phyloP scores from a whole-genome alignment of 2,113 vertebrate species.

The Poeciliopsis retropinna region DNA sequence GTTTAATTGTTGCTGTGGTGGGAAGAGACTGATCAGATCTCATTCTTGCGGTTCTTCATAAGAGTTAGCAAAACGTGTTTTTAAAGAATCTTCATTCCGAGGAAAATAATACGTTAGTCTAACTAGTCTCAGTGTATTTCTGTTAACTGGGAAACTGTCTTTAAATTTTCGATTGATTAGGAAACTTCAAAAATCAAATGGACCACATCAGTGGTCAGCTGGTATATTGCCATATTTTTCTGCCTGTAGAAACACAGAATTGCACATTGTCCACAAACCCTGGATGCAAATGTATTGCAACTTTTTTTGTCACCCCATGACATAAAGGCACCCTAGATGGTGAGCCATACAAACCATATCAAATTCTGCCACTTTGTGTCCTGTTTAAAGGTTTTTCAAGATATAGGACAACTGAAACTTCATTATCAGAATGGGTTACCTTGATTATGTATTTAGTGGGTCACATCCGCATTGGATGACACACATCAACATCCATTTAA shows the following conservation, averaged over 20 bases:
- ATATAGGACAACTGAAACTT: no score
- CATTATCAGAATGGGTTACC: no score
- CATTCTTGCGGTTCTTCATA: background rate
- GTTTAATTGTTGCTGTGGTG: background rate
- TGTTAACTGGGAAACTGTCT: background rate
- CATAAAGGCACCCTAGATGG: background rate
- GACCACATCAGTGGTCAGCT: background rate
- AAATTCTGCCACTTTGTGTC: no score
- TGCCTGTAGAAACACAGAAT: background rate
- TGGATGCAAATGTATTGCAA: background rate
- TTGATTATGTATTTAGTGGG: no score
- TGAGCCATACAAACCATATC: no score
- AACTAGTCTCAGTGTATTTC: background rate
- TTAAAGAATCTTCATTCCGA: background rate
- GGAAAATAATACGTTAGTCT: background rate
- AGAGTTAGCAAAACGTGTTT: background rate
- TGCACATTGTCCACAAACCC: background rate
- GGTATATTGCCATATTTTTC: background rate
- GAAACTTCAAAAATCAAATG: background rate
- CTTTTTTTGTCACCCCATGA: background rate
- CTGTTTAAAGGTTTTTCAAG: no score
- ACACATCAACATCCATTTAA: no score
- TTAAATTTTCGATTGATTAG: background rate
- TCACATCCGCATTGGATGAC: no score
- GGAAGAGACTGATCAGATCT: background rate